Conservation (phyloP, 2,113 vertebrate genomes). For the Hymenochirus boettgeri region DNA sequence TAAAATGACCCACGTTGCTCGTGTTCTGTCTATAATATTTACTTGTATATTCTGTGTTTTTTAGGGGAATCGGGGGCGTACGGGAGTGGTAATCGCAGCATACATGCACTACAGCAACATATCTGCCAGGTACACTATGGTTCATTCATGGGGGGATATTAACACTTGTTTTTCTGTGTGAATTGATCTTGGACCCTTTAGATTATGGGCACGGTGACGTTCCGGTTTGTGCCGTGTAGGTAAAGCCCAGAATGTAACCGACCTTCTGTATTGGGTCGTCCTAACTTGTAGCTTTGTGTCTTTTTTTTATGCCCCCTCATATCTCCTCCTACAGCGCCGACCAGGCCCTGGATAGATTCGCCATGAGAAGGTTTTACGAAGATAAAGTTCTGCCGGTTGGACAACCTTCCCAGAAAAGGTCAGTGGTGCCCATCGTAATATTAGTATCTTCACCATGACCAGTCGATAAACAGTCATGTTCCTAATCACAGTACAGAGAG, state of each 20-base stretch:
- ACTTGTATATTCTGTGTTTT: no score
- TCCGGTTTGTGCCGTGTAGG: no score
- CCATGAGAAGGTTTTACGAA: constrained; percentile 98
- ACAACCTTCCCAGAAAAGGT: constrained; percentile 96
- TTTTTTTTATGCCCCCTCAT: not conserved
- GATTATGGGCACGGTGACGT: no score
- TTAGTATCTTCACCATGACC: no score
- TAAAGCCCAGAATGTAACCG: no score
- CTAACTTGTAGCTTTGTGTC: not conserved
- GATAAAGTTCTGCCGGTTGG: constrained; percentile 93
- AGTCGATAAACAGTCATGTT: no score
- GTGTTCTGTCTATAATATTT: no score
- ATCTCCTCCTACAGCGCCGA: constrained; percentile 77
- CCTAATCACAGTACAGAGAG: no score
- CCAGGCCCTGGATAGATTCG: constrained; percentile 95
- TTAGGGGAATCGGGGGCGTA: constrained; percentile 90
- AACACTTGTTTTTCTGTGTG: no score
- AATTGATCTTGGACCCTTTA: no score
- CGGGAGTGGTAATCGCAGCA: constrained; percentile 91
- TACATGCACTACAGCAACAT: constrained; percentile 99
- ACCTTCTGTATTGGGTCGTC: no score
- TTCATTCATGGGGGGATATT: no score
- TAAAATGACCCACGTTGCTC: not conserved
- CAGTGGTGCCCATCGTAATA: constrained; percentile 49
- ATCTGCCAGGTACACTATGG: constrained; percentile 91